These are phyloP conservation scores for Ameiurus melas DNA, from an alignment of 2,113 vertebrate genomes.

Conservation along the genomic window DNA sequence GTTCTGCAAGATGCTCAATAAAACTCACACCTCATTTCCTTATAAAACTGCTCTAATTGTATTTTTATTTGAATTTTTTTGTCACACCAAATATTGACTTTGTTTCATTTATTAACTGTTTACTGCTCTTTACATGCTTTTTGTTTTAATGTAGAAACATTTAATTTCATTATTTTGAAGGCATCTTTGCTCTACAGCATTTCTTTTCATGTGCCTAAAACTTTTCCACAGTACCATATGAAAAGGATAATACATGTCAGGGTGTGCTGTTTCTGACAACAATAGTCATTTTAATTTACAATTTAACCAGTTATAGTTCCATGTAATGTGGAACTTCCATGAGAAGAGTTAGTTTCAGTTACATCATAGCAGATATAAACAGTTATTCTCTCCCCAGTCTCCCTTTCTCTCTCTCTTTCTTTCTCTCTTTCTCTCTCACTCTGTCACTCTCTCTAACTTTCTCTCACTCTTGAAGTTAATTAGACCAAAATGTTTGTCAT, in stretches of 20 bases:
- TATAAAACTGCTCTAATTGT: too few relatives aligned
- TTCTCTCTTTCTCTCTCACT: background rate
- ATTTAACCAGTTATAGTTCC: background rate
- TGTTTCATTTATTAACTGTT: too few relatives aligned
- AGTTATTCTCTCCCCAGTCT: background rate
- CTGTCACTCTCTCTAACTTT: background rate
- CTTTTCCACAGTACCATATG: background rate
- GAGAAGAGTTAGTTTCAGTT: background rate
- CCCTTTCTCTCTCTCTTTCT: background rate
- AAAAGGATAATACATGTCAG: background rate
- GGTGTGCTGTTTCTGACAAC: background rate
- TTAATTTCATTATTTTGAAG: too few relatives aligned
- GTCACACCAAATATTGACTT: too few relatives aligned
- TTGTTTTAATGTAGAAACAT: too few relatives aligned
- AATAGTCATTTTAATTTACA: background rate
- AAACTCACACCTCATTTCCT: too few relatives aligned
- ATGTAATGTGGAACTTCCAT: background rate
- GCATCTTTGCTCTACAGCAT: too few relatives aligned
- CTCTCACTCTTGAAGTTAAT: background rate
- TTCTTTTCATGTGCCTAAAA: too few relatives aligned
- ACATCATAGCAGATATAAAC: background rate
- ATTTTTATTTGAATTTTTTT: too few relatives aligned
- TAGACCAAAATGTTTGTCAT: background rate
- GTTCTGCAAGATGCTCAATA: too few relatives aligned
- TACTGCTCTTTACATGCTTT: too few relatives aligned